Percentiles rank a stretch among this genome's conserved stretches.
phyloP scores from a whole-genome alignment of 1,140 invertebrate genomes.

The Colletes gigas region DNA sequence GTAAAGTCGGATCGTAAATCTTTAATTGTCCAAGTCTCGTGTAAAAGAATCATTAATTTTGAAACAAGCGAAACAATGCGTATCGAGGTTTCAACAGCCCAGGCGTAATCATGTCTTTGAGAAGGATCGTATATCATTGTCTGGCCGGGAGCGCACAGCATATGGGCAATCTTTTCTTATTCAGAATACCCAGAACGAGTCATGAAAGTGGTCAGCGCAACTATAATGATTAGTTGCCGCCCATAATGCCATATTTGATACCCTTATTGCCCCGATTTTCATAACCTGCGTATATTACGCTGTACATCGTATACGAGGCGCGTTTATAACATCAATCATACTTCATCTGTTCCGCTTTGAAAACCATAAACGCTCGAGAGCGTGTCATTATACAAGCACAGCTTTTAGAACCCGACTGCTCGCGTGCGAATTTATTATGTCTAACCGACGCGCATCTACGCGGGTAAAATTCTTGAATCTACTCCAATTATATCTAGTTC shows the following conservation, averaged over 20 bases:
- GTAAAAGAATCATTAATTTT: constrained; percentile 2
- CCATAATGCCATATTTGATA: constrained; percentile 45
- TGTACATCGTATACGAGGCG: neutral
- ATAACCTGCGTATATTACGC: neutral
- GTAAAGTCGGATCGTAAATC: constrained; percentile 14
- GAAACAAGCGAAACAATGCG: constrained; percentile 2
- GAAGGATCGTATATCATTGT: constrained; percentile 52
- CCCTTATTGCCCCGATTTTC: constrained; percentile 39
- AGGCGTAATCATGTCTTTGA: constrained; percentile 30
- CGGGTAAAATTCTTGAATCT: constrained; percentile 7
- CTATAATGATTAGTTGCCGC: constrained; percentile 46
- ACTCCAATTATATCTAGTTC: neutral
- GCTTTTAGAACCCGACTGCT: neutral
- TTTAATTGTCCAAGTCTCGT: neutral
- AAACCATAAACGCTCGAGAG: neutral
- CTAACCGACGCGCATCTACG: neutral
- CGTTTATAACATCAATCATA: constrained; percentile 25
- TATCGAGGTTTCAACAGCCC: constrained; percentile 16
- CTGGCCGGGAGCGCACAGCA: constrained; percentile 19
- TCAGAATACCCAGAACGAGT: constrained; percentile 44
- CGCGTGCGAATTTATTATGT: neutral
- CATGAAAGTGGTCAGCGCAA: constrained; percentile 37
- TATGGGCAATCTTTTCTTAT: constrained; percentile 40
- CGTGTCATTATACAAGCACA: neutral
- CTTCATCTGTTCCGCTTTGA: constrained; percentile 43